A percentile compares a stretch with the other conserved stretches of the same genome.
These are phyloP conservation scores for Hofmannophila pseudospretella DNA, from an alignment of 2,888 invertebrate species.

Conservation along the genomic window DNA sequence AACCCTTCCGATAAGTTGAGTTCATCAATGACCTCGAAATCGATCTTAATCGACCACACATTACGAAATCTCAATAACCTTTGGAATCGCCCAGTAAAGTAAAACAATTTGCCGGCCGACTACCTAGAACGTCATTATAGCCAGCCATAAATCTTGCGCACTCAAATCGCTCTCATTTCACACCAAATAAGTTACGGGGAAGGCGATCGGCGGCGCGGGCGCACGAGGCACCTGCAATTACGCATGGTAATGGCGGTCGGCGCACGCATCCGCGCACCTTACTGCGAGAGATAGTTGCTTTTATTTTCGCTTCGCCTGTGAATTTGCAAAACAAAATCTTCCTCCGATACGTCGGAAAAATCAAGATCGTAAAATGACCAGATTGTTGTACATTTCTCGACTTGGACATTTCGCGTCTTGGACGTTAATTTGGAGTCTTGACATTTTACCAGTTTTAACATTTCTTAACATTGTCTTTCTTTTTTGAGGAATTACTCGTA, in stretches of 20 bases:
- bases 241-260: conserved; percentile 42
- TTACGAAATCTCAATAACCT: conserved; percentile 1
- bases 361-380: no score
- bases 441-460: no score
- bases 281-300: background rate
- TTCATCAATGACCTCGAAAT: background rate
- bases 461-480: no score
- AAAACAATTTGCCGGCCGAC: conserved; percentile 28
- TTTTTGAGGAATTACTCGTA: no score
- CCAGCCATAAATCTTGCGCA: conserved; percentile 53
- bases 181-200: conserved; percentile 66
- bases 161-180: conserved; percentile 68
- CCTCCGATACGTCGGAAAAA: no score
- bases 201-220: conserved; percentile 22
- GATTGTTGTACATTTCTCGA: no score
- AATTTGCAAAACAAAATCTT: no score
- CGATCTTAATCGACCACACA: conserved; percentile 5
- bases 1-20: background rate
- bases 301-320: background rate
- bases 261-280: conserved; percentile 22
- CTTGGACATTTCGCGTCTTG: no score
- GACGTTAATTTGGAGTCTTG: no score
- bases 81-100: conserved; percentile 8
- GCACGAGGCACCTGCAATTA: conserved; percentile 45
- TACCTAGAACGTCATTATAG: conserved; percentile 47